These are phyloP conservation scores for Augiades crinisus DNA, from an alignment of 2,888 invertebrate species.

Conservation along the genomic window DNA sequence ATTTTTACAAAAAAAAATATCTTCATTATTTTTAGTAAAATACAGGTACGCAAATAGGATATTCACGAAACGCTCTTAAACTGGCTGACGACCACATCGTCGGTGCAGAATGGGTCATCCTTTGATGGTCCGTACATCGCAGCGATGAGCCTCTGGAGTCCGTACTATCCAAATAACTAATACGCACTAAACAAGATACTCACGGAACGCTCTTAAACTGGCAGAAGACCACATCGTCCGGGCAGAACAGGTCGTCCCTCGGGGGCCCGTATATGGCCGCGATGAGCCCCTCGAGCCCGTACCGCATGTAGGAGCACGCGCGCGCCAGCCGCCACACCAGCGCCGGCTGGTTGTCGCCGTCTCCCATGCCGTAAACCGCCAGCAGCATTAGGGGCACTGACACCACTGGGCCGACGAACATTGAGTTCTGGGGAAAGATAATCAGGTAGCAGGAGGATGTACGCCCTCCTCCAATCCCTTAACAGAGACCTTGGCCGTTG, in stretches of 20 bases:
- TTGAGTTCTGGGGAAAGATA: constrained; percentile 86
- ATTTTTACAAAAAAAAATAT: too few relatives aligned
- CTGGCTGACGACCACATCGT: constrained; percentile 86
- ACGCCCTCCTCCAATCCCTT: too few relatives aligned
- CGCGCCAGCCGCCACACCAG: constrained; percentile 88
- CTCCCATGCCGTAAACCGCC: constrained; percentile 93
- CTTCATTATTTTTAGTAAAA: too few relatives aligned
- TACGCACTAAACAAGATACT: constrained; percentile 47
- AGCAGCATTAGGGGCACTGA: constrained; percentile 94
- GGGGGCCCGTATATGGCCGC: constrained; percentile 90
- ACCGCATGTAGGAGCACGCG: constrained; percentile 91
- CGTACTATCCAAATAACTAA: too few relatives aligned
- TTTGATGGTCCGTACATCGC: constrained; percentile 91
- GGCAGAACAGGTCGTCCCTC: constrained; percentile 88
- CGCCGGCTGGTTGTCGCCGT: constrained; percentile 86
- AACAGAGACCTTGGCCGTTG: too few relatives aligned
- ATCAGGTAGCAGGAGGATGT: too few relatives aligned
- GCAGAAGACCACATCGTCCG: constrained; percentile 86
- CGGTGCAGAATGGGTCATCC: constrained; percentile 87
- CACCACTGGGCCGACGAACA: constrained; percentile 94
- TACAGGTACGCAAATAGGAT: too few relatives aligned
- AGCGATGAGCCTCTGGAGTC: constrained; percentile 89
- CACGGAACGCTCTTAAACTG: constrained; percentile 86
- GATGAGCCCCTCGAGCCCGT: constrained; percentile 90
- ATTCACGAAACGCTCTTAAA: constrained; percentile 85